Percentiles rank a stretch among this genome's conserved stretches.
phyloP scores from a whole-genome alignment of 2,113 vertebrate species.

The Gnathonemus echidnorhynchus region DNA sequence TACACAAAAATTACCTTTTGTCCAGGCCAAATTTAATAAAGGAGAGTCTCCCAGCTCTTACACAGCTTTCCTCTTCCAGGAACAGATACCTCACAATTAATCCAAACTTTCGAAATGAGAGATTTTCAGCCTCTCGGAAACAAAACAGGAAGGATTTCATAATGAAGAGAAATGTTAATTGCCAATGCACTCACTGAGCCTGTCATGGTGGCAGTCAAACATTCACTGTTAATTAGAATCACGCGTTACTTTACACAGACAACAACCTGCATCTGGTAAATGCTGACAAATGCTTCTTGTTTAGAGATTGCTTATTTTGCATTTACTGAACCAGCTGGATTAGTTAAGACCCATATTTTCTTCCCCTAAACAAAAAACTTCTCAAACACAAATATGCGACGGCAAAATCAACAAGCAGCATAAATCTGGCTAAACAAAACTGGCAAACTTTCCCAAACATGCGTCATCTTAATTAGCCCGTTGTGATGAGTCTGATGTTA shows the following conservation, averaged over 20 bases:
- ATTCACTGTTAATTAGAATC: not conserved
- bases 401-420: not conserved
- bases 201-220: not conserved
- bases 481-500: not conserved
- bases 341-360: not conserved
- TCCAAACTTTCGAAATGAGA: not conserved
- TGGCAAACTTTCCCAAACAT: not conserved
- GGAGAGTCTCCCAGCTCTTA: not conserved
- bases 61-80: not conserved
- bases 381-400: not conserved
- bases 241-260: not conserved
- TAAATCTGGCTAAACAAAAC: constrained; percentile 3
- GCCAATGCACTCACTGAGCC: not conserved
- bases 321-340: not conserved
- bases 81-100: not conserved
- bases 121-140: not conserved
- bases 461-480: not conserved
- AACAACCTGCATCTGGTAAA: not conserved
- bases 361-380: not conserved
- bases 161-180: not conserved
- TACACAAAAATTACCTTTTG: not conserved
- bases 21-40: not conserved
- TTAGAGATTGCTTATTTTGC: not conserved
- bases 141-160: not conserved
- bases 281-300: not conserved